Evolutionary conservation across 2,113 vertebrate genomes (phyloP).

Genomic region (Isichthys henryi): DNA sequence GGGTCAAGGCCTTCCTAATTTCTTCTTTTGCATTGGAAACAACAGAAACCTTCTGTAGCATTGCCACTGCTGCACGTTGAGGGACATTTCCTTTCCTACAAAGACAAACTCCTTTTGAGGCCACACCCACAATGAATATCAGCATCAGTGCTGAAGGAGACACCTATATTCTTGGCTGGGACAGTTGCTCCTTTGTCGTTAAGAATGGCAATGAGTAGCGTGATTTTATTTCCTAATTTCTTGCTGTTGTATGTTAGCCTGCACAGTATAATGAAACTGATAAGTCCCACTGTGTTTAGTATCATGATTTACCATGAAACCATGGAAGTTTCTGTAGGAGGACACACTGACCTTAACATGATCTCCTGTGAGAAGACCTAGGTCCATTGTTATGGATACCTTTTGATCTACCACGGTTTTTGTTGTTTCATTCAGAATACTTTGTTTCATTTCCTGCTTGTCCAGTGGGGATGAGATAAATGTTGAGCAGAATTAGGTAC

Average conservation of each 20-base stretch:
- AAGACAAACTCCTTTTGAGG: background rate
- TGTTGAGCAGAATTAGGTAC: background rate
- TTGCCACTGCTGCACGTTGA: background rate
- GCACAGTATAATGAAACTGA: background rate
- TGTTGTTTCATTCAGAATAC: background rate
- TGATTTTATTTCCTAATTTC: background rate
- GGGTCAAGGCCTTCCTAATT: constrained; percentile 18
- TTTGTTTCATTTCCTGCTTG: background rate
- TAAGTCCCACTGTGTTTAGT: background rate
- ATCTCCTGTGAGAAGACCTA: background rate
- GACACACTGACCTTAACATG: background rate
- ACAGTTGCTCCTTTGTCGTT: background rate
- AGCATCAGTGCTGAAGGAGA: background rate
- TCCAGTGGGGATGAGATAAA: background rate
- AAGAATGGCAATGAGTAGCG: background rate
- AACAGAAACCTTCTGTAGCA: background rate
- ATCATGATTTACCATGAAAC: background rate
- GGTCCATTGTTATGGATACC: background rate
- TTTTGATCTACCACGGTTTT: background rate
- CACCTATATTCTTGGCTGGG: background rate
- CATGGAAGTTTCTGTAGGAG: background rate
- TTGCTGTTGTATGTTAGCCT: background rate
- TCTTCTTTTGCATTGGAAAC: background rate
- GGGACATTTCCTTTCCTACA: background rate
- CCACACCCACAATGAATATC: background rate